A percentile compares a stretch with the other conserved stretches of the same genome.
Conservation (phyloP, 1,140 invertebrate species). For the Thaumetopoea pityocampa region DNA sequence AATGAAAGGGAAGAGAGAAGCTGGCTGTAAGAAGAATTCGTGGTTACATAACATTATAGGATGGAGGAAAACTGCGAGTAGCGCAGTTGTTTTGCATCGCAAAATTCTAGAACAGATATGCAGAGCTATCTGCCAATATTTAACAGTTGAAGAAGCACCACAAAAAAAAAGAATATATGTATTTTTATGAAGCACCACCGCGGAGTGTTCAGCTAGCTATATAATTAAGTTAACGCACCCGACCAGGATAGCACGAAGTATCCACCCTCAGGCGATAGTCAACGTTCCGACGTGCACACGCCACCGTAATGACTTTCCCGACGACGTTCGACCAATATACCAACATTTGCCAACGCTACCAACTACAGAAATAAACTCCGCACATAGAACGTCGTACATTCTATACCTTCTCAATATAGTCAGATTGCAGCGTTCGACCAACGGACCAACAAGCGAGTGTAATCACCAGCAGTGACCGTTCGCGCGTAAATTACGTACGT, state of each 20-base stretch:
- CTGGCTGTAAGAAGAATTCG: no score
- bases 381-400: not conserved
- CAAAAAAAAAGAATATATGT: no score
- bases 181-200: constrained; percentile 10
- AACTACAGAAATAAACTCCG: constrained; percentile 12
- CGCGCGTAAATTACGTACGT: constrained; percentile 63
- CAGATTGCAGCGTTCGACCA: constrained; percentile 50
- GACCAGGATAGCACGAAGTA: constrained; percentile 21
- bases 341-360: constrained; percentile 19
- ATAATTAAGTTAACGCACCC: constrained; percentile 42
- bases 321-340: constrained; percentile 10
- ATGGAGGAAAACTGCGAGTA: no score
- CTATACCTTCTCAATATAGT: constrained; percentile 26
- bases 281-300: constrained; percentile 33
- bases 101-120: no score
- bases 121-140: no score
- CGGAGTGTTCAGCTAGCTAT: constrained; percentile 19
- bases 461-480: constrained; percentile 64
- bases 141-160: no score
- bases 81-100: no score
- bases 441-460: constrained; percentile 49
- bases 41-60: no score
- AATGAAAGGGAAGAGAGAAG: no score
- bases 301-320: constrained; percentile 45
- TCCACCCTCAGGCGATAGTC: constrained; percentile 27